Conservation (phyloP, 2,888 invertebrate species). For the Lasioglossum lativentre region DNA sequence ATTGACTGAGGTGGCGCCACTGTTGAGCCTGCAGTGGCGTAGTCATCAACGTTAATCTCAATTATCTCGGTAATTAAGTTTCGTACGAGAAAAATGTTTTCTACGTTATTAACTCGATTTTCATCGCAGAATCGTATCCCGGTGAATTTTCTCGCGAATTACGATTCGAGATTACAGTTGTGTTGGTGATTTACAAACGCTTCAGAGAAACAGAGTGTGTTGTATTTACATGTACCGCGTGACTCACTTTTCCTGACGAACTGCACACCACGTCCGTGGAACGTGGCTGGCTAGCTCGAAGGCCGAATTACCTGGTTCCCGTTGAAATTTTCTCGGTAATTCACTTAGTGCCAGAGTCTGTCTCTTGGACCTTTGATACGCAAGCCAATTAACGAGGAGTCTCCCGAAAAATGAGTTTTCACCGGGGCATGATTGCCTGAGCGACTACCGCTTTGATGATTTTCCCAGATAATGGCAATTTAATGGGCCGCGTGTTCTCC, state of each 20-base stretch:
- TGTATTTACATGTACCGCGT: neutral
- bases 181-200: neutral
- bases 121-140: neutral
- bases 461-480: neutral
- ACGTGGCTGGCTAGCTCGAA: neutral
- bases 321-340: slow-evolving; percentile 25
- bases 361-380: slow-evolving; percentile 24
- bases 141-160: neutral
- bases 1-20: neutral
- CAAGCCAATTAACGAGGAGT: slow-evolving; percentile 16
- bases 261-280: neutral
- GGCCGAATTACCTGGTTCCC: neutral
- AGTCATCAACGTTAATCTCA: neutral
- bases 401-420: neutral
- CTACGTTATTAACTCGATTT: neutral
- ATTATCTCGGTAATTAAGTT: slow-evolving; percentile 3
- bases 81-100: neutral
- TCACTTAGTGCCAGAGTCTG: slow-evolving; percentile 6
- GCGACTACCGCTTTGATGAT: neutral
- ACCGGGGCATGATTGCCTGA: neutral
- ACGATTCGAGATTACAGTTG: no score
- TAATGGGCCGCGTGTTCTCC: neutral
- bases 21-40: neutral
- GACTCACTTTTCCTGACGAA: neutral
- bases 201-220: neutral